Evolutionary conservation across 2,113 vertebrate genomes (phyloP).

Genomic region (Archocentrus centrarchus): DNA sequence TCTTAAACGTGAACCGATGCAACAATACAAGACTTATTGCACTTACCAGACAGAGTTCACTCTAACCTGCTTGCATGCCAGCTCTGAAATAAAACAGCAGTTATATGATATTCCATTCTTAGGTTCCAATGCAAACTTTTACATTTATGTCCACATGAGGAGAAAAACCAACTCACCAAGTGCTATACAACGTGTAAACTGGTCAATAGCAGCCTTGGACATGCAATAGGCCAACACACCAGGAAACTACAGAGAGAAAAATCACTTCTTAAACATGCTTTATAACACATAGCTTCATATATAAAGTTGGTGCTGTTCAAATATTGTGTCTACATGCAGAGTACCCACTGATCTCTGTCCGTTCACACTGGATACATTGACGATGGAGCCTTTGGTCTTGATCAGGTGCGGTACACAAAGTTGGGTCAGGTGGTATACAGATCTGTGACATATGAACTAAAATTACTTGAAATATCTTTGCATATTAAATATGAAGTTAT

Average conservation of each 20-base stretch:
- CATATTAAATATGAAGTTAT: background rate
- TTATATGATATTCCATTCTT: background rate
- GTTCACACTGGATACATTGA: conserved; percentile 86
- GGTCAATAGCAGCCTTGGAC: conserved; percentile 87
- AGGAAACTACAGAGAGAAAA: conserved; percentile 76
- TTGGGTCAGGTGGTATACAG: conserved; percentile 82
- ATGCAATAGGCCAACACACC: conserved; percentile 86
- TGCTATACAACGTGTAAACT: conserved; percentile 83
- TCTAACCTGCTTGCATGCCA: conserved; percentile 83
- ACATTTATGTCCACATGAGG: background rate
- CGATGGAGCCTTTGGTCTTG: conserved; percentile 82
- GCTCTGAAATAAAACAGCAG: conserved; percentile 68
- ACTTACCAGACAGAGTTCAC: conserved; percentile 84
- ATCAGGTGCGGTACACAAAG: conserved; percentile 84
- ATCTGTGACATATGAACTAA: conserved; percentile 60
- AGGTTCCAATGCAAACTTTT: background rate
- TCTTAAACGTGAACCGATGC: background rate
- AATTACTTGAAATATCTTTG: background rate
- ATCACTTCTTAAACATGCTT: background rate
- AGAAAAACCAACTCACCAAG: conserved; percentile 71
- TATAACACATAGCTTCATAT: background rate
- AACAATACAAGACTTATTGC: background rate
- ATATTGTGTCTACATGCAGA: background rate
- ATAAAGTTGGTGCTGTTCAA: background rate
- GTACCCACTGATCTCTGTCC: conserved; percentile 84